Conservation (phyloP, 2,888 invertebrate genomes). For the Dasypolia templi region DNA sequence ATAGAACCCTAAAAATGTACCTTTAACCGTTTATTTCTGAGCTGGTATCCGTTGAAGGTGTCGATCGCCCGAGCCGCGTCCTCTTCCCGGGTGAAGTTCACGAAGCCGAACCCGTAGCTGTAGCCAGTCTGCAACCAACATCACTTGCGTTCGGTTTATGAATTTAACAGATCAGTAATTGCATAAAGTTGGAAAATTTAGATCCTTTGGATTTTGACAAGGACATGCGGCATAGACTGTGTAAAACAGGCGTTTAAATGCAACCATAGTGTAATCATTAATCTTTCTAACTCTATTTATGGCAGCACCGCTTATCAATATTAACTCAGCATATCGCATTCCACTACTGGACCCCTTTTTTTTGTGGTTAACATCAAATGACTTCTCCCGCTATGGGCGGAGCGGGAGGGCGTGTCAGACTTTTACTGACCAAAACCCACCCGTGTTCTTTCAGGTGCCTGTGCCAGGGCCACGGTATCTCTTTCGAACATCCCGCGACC, state of each 20-base stretch:
- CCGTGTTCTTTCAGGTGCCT: too few species aligned
- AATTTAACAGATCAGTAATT: neutral
- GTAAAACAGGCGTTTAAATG: neutral
- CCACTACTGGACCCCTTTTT: neutral
- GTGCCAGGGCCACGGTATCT: too few species aligned
- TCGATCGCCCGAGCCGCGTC: constrained; percentile 97
- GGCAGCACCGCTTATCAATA: neutral
- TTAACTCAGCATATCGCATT: neutral
- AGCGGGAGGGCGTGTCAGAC: too few species aligned
- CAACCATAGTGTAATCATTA: neutral
- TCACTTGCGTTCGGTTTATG: neutral
- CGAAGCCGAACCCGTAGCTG: constrained; percentile 99
- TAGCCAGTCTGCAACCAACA: constrained; percentile 94
- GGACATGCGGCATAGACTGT: neutral
- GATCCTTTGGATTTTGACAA: neutral
- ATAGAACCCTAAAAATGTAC: too few species aligned
- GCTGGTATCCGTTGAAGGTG: constrained; percentile 96
- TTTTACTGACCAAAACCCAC: too few species aligned
- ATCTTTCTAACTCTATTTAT: neutral
- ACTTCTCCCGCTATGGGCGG: too few species aligned
- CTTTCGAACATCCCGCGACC: too few species aligned
- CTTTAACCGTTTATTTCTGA: constrained; percentile 97
- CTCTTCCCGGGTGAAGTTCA: constrained; percentile 96
- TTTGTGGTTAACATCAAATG: too few species aligned
- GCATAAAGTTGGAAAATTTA: neutral